Conservation (phyloP, 1,140 invertebrate species). For the Pseudomyrmex flavicornis region DNA sequence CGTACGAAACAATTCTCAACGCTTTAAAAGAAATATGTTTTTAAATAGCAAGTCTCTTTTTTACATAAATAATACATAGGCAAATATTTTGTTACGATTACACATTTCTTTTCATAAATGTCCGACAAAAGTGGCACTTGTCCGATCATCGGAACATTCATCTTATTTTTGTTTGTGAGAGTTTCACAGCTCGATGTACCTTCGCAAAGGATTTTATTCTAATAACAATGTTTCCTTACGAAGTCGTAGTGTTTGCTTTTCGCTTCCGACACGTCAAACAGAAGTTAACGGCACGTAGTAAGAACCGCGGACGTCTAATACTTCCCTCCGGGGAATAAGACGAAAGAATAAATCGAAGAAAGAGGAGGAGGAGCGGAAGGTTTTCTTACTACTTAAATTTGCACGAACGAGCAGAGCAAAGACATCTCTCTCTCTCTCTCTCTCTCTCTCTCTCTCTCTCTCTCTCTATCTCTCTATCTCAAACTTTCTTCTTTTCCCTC, state of each 20-base stretch:
- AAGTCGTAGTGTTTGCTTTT: constrained; percentile 43
- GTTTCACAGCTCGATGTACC: background rate
- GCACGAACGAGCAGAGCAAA: constrained; percentile 63
- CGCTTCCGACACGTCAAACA: constrained; percentile 52
- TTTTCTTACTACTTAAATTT: constrained; percentile 71
- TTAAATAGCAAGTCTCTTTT: too few species aligned
- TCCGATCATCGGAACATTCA: too few species aligned
- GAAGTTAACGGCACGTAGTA: constrained; percentile 43
- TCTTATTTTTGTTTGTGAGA: too few species aligned
- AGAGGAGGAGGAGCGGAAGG: constrained; percentile 18
- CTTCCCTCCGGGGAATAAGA: constrained; percentile 16
- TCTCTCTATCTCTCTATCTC: too few species aligned
- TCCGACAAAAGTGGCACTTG: too few species aligned
- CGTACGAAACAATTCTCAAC: too few species aligned
- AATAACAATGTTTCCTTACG: background rate
- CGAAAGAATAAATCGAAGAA: constrained; percentile 10
- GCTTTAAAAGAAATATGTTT: too few species aligned
- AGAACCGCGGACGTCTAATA: constrained; percentile 40
- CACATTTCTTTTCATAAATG: too few species aligned
- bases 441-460: constrained; percentile 8
- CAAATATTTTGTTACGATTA: too few species aligned
- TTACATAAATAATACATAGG: too few species aligned
- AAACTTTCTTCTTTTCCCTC: too few species aligned
- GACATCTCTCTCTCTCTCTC: constrained; percentile 4
- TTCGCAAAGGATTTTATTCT: background rate